Evolutionary conservation across 1,140 invertebrate species (phyloP).

Genomic region (Zaprionus ghesquierei): DNA sequence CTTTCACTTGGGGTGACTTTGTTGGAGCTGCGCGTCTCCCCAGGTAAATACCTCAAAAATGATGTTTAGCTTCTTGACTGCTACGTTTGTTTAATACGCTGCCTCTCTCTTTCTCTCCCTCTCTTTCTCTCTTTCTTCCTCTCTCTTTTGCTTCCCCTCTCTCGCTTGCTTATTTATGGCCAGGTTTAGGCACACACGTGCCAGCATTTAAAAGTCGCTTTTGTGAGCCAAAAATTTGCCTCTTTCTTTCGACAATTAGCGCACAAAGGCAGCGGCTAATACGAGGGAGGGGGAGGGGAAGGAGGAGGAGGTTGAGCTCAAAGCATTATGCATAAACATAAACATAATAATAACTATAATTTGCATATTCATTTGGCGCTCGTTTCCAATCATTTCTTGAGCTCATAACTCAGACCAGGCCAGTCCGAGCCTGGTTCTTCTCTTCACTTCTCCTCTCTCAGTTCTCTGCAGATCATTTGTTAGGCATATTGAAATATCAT

Average conservation of each 20-base stretch:
- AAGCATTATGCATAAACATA: conserved; percentile 64
- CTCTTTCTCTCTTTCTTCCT: not conserved
- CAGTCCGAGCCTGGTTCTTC: not conserved
- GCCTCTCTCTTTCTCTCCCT: not conserved
- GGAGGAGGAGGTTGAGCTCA: conserved; percentile 29
- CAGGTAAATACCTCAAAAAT: conserved; percentile 4
- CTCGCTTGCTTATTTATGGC: conserved; percentile 40
- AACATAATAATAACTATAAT: conserved; percentile 79
- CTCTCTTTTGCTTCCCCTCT: not conserved
- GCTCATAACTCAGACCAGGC: conserved; percentile 60
- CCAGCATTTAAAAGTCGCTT: conserved; percentile 50
- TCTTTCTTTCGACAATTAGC: conserved; percentile 53
- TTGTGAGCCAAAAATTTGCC: conserved; percentile 16
- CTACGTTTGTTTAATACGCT: conserved; percentile 27
- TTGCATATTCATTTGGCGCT: conserved; percentile 68
- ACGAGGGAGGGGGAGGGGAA: not conserved
- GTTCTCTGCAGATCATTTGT: not conserved
- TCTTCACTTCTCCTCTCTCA: not conserved
- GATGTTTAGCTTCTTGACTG: conserved; percentile 26
- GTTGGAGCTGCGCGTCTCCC: conserved; percentile 1
- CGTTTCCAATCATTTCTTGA: conserved; percentile 58
- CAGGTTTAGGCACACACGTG: conserved; percentile 63
- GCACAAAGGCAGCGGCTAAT: conserved; percentile 40
- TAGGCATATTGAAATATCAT: conserved; percentile 51
- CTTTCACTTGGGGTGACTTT: conserved; percentile 6